Percentiles rank a stretch among this genome's conserved stretches.
Conservation (phyloP, 92 coral and sea anemone species). For the Galaxea fascicularis region DNA sequence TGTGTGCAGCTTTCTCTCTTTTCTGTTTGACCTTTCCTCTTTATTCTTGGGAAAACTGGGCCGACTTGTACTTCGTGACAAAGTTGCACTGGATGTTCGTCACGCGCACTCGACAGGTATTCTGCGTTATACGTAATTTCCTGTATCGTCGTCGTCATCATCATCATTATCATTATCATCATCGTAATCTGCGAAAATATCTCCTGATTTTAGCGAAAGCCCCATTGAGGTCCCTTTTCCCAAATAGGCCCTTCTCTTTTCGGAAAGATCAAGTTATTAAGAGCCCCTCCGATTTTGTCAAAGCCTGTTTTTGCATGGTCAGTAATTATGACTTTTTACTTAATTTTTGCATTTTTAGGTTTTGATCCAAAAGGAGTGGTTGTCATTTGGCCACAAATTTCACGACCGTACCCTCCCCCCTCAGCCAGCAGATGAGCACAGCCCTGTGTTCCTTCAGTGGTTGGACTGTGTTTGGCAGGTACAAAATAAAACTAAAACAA, state of each 20-base stretch:
- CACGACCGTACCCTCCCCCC: constrained; percentile 76
- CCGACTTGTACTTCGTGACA: background rate
- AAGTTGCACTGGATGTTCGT: too few relatives aligned
- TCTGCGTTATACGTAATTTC: too few relatives aligned
- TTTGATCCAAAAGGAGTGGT: constrained; percentile 96
- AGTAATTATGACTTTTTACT: background rate
- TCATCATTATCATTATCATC: too few relatives aligned
- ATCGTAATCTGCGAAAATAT: too few relatives aligned
- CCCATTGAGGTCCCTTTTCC: too few relatives aligned
- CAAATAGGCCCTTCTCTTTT: too few relatives aligned
- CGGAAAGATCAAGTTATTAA: too few relatives aligned
- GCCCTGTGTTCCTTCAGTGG: constrained; percentile 97
- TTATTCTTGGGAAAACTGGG: background rate
- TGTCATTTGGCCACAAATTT: constrained; percentile 91
- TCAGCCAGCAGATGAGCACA: constrained; percentile 79
- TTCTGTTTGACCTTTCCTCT: background rate
- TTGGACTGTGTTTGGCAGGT: constrained; percentile 99
- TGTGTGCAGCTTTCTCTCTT: constrained; percentile 14
- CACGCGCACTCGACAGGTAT: too few relatives aligned
- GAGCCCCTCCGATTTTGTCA: too few relatives aligned
- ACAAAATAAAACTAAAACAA: too few relatives aligned
- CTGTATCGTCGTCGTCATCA: too few relatives aligned
- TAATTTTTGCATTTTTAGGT: constrained; percentile 50
- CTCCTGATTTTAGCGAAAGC: too few relatives aligned
- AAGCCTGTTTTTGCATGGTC: background rate